A percentile compares a stretch with the other conserved stretches of the same genome.
Evolutionary conservation across 2,797 vertebrate species (phyloP).

Genomic region (Coranthus polyacanthus): DNA sequence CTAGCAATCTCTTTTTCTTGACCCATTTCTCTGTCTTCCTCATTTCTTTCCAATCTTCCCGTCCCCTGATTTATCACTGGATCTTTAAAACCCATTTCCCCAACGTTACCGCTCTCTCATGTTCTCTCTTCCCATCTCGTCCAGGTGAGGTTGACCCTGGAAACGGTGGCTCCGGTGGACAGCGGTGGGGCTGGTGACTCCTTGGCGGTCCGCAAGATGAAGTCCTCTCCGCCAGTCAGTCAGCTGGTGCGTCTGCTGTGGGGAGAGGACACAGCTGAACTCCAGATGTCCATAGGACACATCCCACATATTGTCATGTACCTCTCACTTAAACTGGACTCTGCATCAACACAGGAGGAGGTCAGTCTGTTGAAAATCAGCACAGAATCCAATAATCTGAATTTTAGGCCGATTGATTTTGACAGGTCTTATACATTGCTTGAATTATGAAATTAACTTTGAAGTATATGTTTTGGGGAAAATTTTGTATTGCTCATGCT

Average conservation of each 20-base stretch:
- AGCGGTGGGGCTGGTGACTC: slow-evolving; percentile 21
- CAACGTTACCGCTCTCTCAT: background rate
- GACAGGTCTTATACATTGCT: no score
- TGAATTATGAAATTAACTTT: no score
- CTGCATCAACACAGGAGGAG: slow-evolving; percentile 90
- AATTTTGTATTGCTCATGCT: no score
- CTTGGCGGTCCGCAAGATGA: slow-evolving; percentile 40
- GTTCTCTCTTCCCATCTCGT: background rate
- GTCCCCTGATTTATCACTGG: no score
- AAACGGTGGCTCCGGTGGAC: slow-evolving; percentile 79
- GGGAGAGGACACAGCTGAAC: slow-evolving; percentile 86
- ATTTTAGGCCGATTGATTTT: no score
- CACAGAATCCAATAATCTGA: no score
- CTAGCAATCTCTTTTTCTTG: background rate
- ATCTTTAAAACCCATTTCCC: background rate
- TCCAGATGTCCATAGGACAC: slow-evolving; percentile 85
- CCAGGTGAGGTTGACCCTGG: slow-evolving; percentile 94
- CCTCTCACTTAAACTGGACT: slow-evolving; percentile 91
- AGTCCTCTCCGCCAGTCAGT: slow-evolving; percentile 80
- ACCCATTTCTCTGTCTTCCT: no score
- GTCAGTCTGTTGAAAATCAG: slow-evolving; percentile 71
- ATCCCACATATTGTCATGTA: slow-evolving; percentile 92
- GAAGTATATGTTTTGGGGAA: no score
- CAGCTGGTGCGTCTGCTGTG: slow-evolving; percentile 91
- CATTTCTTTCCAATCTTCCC: background rate